phyloP scores from a whole-genome alignment of 2,113 vertebrate genomes.

The Leptocoma aspasia region DNA sequence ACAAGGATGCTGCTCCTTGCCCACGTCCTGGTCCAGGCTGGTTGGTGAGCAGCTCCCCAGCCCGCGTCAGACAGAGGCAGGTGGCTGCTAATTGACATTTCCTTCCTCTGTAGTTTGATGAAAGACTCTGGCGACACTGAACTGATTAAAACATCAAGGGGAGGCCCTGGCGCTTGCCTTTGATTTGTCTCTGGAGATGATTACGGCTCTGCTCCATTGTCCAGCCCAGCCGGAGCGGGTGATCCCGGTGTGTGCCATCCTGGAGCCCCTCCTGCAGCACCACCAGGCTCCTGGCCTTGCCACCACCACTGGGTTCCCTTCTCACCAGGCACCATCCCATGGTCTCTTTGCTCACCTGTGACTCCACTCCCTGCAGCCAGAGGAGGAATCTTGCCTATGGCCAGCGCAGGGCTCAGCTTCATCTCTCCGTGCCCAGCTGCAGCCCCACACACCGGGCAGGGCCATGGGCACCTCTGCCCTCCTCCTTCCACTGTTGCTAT shows the following conservation, averaged over 20 bases:
- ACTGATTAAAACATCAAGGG: conserved; percentile 66
- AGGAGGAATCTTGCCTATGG: not conserved
- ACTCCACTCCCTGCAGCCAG: not conserved
- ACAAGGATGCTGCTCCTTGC: not conserved
- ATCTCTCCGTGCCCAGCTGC: not conserved
- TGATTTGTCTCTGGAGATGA: conserved; percentile 39
- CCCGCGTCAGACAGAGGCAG: rapidly evolving
- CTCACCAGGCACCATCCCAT: not conserved
- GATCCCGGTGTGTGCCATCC: not conserved
- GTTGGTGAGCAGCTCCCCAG: not conserved
- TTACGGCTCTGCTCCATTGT: not conserved
- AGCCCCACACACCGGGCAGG: rapidly evolving
- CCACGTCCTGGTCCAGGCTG: not conserved
- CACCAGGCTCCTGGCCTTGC: not conserved
- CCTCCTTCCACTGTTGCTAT: conserved; percentile 1
- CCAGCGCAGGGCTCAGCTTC: not conserved
- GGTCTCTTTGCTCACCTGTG: not conserved
- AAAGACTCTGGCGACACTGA: conserved; percentile 35
- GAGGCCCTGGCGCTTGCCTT: conserved; percentile 29
- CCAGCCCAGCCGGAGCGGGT: not conserved
- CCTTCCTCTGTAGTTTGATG: conserved; percentile 64
- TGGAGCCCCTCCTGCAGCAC: not conserved
- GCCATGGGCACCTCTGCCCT: not conserved
- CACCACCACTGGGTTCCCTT: not conserved
- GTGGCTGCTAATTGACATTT: conserved; percentile 60